Conservation (phyloP, 2,797 vertebrate genomes). For the Sebastes steindachneri region DNA sequence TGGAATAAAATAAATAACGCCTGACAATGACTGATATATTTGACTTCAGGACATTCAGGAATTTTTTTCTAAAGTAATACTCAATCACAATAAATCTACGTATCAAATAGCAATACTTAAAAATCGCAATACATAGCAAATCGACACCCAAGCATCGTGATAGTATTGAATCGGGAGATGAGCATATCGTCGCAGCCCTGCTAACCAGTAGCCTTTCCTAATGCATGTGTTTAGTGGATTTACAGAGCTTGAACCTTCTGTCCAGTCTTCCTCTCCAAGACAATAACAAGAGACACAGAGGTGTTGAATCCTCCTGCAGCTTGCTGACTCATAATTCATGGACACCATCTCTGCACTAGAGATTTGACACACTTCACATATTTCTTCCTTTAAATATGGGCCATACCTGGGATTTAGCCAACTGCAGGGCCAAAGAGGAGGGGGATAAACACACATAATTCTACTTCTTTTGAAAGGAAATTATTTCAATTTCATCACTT, state of each 20-base stretch:
- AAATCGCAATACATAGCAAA: no score
- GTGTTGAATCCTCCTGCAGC: background rate
- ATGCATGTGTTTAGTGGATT: background rate
- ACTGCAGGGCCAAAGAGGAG: background rate
- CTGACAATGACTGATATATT: no score
- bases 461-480: background rate
- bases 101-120: no score
- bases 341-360: background rate
- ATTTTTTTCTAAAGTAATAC: no score
- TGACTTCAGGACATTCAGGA: no score
- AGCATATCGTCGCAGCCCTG: no score
- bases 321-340: background rate
- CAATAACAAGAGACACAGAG: background rate
- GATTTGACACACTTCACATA: conserved; percentile 1
- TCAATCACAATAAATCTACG: no score
- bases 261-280: background rate
- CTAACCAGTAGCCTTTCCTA: no score
- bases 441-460: background rate
- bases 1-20: no score
- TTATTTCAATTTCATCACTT: background rate
- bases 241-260: background rate
- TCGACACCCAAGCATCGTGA: no score
- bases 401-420: background rate
- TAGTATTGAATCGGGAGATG: no score
- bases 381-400: background rate